Evolutionary conservation across 2,113 vertebrate genomes (phyloP), one percentile per base, ranked within the genome.

Genomic region (Leucopternis melanops): DNA sequence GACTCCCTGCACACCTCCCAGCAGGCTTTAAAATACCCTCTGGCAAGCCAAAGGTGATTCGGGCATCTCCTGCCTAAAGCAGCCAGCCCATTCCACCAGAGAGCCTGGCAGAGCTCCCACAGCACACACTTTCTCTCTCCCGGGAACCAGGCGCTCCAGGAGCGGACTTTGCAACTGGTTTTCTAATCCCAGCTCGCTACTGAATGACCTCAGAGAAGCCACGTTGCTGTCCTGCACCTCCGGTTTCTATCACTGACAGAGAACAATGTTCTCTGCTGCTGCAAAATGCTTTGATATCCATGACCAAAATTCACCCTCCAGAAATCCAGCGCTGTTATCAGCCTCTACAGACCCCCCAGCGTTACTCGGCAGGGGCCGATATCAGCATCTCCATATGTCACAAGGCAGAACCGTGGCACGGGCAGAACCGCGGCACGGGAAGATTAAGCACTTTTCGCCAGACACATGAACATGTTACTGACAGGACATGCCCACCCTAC

Each of bases 361-460:
- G 5, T 23, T 47, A 45, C 67, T 13, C 0, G 1, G 17, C 3
- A 0, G 9, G 6, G 36, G 42, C 38, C 1, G 31, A 3, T 70
- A 75, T 55, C 50, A 27, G 32, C 42, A 2, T 11, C 36, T 59
- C 29, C 57, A 6, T 0, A 6, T 2, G 13, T 2, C 59, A 55
- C 1, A 0, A 22, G 26, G 55, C 61, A 80, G 61, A 82, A 54
- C 44, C 1, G 2, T 5, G 54, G 44, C 49, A 78, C 1, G 4
- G 38, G n/a, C 49, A 50, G 47, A 49, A 49, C 47, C 7, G 8
- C 26, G 50, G 50, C 50, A 78, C 1, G 4, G 38, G 32, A 25
- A 50, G 50, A 84, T 65, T 26, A 80, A 89, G 6, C 5, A 4
- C 12, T 34, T 50, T 15, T 23, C 18, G 10, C 22, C 23, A 17